Evolutionary conservation across 2,113 vertebrate genomes (phyloP).

Genomic region (Xerus inauris): DNA sequence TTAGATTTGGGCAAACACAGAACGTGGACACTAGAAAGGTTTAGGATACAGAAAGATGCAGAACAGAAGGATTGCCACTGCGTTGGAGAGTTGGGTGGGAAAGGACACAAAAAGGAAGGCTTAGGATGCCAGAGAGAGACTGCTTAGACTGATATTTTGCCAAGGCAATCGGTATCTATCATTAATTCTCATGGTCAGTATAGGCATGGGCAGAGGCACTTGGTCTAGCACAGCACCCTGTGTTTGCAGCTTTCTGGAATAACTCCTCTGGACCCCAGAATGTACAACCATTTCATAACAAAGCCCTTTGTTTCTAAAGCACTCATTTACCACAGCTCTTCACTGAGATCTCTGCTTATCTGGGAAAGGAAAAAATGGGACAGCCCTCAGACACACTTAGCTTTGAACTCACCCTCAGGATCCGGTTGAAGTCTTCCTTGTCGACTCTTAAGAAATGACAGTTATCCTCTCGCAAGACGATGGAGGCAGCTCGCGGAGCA

Average conservation of each 20-base stretch:
- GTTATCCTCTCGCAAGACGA: constrained; percentile 97
- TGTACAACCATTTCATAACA: not conserved
- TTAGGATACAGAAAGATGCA: not conserved
- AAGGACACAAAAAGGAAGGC: not conserved
- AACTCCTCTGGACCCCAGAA: not conserved
- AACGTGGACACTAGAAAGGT: not conserved
- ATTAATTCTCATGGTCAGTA: not conserved
- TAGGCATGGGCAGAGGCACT: not conserved
- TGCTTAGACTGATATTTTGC: not conserved
- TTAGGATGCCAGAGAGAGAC: not conserved
- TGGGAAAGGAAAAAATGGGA: not conserved
- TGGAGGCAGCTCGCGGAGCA: constrained; percentile 97
- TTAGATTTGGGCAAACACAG: not conserved
- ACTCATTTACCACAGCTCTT: not conserved
- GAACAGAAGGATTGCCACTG: not conserved
- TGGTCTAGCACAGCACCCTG: not conserved
- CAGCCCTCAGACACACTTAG: not conserved
- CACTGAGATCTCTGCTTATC: not conserved
- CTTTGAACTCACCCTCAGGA: constrained; percentile 92
- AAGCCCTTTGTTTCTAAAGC: not conserved
- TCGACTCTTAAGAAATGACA: constrained; percentile 99
- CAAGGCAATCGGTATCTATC: not conserved
- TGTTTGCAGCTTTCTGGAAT: not conserved
- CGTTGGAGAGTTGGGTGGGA: not conserved
- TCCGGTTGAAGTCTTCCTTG: constrained; percentile 99